A percentile compares a stretch with the other conserved stretches of the same genome.
These are phyloP conservation scores for Orchestes rusci DNA, from an alignment of 2,888 invertebrate species.

Conservation along the genomic window DNA sequence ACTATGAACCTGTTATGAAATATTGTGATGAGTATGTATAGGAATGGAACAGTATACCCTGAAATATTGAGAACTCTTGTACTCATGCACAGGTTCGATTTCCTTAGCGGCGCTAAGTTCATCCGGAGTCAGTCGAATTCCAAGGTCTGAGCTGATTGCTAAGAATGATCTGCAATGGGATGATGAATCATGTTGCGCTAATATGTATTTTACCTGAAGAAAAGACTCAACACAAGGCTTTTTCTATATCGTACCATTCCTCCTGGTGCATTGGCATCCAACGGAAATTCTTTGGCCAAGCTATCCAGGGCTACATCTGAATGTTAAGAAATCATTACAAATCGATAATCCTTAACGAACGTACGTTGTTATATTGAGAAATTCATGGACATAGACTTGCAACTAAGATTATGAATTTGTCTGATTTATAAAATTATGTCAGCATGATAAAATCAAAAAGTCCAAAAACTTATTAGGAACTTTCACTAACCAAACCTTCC, in stretches of 20 bases:
- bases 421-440: no score
- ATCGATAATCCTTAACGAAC: no score
- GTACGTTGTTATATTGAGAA: no score
- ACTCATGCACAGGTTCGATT: slow-evolving; percentile 34
- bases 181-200: no score
- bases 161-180: slow-evolving; percentile 51
- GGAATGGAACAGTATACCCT: no score
- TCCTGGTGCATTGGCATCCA: slow-evolving; percentile 61
- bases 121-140: slow-evolving; percentile 2
- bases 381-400: no score
- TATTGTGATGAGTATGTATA: no score
- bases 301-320: slow-evolving; percentile 51
- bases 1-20: slow-evolving; percentile 5
- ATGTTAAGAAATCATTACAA: no score
- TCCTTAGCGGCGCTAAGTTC: slow-evolving; percentile 5
- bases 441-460: no score
- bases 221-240: slow-evolving; percentile 60
- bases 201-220: slow-evolving; percentile 48
- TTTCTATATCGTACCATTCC: slow-evolving; percentile 59
- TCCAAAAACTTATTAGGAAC: no score
- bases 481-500: no score
- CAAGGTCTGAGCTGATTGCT: slow-evolving; percentile 39
- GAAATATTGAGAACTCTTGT: slow-evolving; percentile 66
- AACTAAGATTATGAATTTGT: no score
- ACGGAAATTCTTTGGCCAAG: slow-evolving; percentile 65